Percentiles rank a stretch among this genome's conserved stretches.
Conservation (phyloP, 2,113 vertebrate genomes). For the Loxodonta africana region DNA sequence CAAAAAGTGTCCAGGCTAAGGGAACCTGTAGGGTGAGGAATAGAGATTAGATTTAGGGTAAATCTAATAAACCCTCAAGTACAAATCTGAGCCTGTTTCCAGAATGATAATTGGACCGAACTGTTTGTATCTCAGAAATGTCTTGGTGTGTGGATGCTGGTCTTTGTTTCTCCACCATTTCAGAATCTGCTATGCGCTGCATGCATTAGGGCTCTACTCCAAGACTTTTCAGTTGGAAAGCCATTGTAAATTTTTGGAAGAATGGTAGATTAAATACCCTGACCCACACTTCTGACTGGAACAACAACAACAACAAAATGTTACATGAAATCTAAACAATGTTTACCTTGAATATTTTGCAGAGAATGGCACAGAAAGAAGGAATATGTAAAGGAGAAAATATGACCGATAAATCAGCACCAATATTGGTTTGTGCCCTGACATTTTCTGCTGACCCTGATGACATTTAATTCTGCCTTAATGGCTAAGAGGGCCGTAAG, state of each 20-base stretch:
- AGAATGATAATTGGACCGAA: not conserved
- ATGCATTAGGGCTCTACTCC: not conserved
- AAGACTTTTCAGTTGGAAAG: not conserved
- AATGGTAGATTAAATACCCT: not conserved
- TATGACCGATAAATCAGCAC: not conserved
- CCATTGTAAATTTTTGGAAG: not conserved
- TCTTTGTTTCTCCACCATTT: not conserved
- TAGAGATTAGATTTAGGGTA: constrained; percentile 4
- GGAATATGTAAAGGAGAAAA: not conserved
- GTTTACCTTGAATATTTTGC: not conserved
- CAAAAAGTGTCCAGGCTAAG: not conserved
- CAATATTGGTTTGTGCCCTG: not conserved
- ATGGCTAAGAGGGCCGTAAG: not conserved
- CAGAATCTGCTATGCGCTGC: not conserved
- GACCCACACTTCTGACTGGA: not conserved
- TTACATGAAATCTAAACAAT: not conserved
- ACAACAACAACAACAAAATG: not conserved
- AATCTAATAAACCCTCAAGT: not conserved
- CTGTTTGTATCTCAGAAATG: not conserved
- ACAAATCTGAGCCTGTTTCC: not conserved
- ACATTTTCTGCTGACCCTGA: not conserved
- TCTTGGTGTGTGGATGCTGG: not conserved
- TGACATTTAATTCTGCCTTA: not conserved
- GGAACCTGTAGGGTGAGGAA: not conserved
- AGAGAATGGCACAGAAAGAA: not conserved